phyloP scores from a whole-genome alignment of 2,113 vertebrate genomes.

The Myotis davidii region DNA sequence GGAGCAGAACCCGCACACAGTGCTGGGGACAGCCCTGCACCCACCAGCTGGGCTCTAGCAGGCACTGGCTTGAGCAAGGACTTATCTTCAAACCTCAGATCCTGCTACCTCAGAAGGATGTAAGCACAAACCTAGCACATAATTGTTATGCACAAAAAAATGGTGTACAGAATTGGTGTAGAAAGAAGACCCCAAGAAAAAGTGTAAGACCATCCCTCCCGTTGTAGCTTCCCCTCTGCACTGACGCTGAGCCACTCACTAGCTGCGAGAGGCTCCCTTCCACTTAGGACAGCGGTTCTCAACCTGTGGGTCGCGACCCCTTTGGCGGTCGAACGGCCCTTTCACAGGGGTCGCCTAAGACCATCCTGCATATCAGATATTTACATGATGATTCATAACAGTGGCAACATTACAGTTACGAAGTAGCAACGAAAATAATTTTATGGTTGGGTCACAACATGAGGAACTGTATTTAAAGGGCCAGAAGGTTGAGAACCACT shows the following conservation, averaged over 20 bases:
- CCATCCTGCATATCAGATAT: too few species aligned
- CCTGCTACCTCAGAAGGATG: neutral
- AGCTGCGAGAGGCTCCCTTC: neutral
- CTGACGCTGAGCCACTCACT: neutral
- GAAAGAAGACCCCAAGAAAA: neutral
- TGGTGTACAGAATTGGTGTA: neutral
- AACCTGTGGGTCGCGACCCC: too few species aligned
- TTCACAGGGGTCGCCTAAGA: too few species aligned
- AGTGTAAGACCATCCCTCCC: neutral
- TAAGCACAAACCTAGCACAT: neutral
- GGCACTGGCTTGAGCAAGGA: neutral
- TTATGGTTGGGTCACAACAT: too few species aligned
- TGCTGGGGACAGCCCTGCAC: neutral
- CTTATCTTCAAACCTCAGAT: neutral
- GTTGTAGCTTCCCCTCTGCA: neutral
- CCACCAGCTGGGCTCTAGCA: neutral
- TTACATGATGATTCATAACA: too few species aligned
- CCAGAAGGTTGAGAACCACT: too few species aligned
- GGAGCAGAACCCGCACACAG: neutral
- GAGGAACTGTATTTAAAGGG: too few species aligned
- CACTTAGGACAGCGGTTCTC: too few species aligned
- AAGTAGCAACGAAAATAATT: too few species aligned
- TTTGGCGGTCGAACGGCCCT: too few species aligned
- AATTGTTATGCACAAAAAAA: neutral
- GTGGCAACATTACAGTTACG: too few species aligned